Evolutionary conservation across 2,113 vertebrate genomes (phyloP), one percentile per base, ranked within the genome.

Genomic region (Neolamprologus sp.): DNA sequence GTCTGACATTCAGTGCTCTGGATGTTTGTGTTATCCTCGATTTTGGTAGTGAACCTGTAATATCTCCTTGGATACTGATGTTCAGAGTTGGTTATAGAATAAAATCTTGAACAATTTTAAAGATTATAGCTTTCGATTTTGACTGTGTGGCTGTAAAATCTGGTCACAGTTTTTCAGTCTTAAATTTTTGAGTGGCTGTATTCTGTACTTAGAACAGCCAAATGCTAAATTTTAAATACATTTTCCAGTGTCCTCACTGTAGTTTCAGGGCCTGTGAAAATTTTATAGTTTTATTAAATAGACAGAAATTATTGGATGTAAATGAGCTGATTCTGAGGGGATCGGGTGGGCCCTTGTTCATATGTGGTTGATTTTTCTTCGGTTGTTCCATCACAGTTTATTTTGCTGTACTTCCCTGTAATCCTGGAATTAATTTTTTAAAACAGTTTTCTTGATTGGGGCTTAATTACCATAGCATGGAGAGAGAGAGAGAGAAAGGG

Each of bases 361-460:
- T 68, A 68, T 68, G 0, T 21, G 63, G 63, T 40, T 0, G 19
- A 40, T 68, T 40, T 40, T 40, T 68, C 33, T 21, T 21, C 2
- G 0, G 35, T 40, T 68, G 35, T 40, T 40, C 19, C 11, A 21
- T 21, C 11, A 21, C 19, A 21, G 2, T 21, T 40, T 68, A 37
- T 68, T 68, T 68, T 68, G 19, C 4, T 40, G 63, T 13, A 40
- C 33, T 21, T 37, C 19, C 35, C 35, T 68, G 1, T 68, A 68
- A 40, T 68, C 7, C 35, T 68, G 33, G 40, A 68, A 37, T 68
- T 8, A 5, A 37, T n/a, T 40, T 40, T 40, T 65, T 8, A 2
- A 68, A 68, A 21, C 19, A 4, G 35, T 68, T 68, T 68, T 68
- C 19, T 40, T 68, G 7, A 68, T 40, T 40, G 33, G 19, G 63